phyloP scores from a whole-genome alignment of 2,113 vertebrate species.

The Pseudopodoces humilis region DNA sequence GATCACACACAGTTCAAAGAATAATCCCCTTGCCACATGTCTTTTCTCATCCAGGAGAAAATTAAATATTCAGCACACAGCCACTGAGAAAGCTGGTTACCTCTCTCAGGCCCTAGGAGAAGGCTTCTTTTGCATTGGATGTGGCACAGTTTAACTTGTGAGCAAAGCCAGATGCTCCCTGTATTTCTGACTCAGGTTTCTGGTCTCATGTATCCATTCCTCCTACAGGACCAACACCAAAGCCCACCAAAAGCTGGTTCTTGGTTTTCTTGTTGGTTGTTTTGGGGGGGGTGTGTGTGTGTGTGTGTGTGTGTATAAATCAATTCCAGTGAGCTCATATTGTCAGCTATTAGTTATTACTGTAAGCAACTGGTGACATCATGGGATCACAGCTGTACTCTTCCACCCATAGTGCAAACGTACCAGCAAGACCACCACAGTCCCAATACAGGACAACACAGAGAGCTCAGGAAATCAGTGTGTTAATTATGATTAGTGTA shows the following conservation, averaged over 20 bases:
- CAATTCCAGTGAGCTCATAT: neutral
- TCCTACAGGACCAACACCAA: neutral
- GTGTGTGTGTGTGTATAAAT: neutral
- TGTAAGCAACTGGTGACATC: neutral
- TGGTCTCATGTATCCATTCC: neutral
- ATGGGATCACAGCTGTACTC: neutral
- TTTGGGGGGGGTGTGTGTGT: too few species aligned
- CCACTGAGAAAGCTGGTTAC: neutral
- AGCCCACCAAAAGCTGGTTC: neutral
- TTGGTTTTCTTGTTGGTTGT: neutral
- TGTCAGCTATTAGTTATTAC: neutral
- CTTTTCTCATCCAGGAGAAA: neutral
- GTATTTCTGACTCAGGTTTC: neutral
- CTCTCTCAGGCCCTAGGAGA: neutral
- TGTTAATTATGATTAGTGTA: constrained; percentile 57
- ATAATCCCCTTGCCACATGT: neutral
- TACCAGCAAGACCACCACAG: neutral
- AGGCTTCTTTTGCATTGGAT: neutral
- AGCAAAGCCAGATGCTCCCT: neutral
- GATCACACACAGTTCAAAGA: neutral
- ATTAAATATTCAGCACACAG: neutral
- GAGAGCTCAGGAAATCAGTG: constrained; percentile 26
- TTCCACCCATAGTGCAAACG: neutral
- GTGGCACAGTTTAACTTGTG: neutral
- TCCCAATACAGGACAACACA: neutral